These are phyloP conservation scores for human (Homo sapiens) DNA, from an alignment of 2,113 vertebrate species.

Conservation along the genomic window DNA sequence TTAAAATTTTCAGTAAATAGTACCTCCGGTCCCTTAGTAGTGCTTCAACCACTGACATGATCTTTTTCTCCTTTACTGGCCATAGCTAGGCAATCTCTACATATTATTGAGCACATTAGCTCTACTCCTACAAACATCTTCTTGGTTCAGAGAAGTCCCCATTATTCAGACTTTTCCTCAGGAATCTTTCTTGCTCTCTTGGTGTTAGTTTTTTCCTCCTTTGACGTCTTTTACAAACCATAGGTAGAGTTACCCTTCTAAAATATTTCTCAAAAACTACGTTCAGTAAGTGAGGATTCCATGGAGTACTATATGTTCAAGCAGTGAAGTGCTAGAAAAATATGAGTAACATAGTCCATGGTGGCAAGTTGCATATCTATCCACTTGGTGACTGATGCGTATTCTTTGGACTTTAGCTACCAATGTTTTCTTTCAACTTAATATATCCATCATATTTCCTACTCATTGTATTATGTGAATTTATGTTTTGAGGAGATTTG, in stretches of 20 bases:
- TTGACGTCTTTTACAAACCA: background rate
- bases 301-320: background rate
- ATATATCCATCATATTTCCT: constrained; percentile 72
- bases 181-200: background rate
- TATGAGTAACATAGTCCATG: background rate
- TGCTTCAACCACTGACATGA: background rate
- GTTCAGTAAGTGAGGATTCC: background rate
- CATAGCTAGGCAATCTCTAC: background rate
- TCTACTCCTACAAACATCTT: background rate
- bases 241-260: background rate
- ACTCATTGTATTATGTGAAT: constrained; percentile 57
- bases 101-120: background rate
- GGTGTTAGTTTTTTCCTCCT: background rate
- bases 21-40: background rate
- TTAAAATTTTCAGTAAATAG: background rate
- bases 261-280: background rate
- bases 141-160: background rate
- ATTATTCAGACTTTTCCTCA: background rate
- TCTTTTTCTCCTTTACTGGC: background rate
- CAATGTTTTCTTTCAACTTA: constrained; percentile 76
- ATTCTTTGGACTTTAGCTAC: constrained; percentile 80
- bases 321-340: background rate
- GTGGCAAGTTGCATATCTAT: constrained; percentile 72
- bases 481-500: constrained; percentile 21
- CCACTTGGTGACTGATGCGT: constrained; percentile 71